Conservation (phyloP, 2,888 invertebrate genomes). For the Caenorhabditis sinica region DNA sequence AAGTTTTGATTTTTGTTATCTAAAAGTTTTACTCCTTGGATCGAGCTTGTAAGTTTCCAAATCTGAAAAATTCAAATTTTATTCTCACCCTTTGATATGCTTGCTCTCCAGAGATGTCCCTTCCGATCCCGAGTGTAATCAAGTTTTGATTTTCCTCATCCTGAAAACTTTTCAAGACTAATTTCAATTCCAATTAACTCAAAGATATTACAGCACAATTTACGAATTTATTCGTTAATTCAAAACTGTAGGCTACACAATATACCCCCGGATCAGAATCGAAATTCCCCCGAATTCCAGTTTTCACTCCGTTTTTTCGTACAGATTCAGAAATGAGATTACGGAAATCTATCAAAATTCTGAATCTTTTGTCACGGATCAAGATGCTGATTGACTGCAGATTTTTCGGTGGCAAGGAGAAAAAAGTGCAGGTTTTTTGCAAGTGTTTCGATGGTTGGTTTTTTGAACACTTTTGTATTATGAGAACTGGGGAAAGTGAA, state of each 20-base stretch:
- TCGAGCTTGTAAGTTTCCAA: too few species aligned
- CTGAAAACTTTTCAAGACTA: neutral
- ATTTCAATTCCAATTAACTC: neutral
- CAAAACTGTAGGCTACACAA: too few species aligned
- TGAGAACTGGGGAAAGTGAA: too few species aligned
- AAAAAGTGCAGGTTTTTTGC: neutral
- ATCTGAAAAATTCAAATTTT: too few species aligned
- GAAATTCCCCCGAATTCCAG: neutral
- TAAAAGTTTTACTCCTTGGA: too few species aligned
- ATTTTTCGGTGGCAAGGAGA: neutral
- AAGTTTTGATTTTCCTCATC: slow-evolving; percentile 27
- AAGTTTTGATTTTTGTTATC: too few species aligned
- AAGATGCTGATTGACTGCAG: too few species aligned
- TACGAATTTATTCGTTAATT: too few species aligned
- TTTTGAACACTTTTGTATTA: neutral
- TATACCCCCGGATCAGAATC: neutral
- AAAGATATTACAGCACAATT: too few species aligned
- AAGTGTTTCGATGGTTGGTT: slow-evolving; percentile 3
- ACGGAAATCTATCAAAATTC: too few species aligned
- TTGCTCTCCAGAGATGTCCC: slow-evolving; percentile 40
- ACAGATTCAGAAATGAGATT: too few species aligned
- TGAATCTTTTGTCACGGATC: neutral
- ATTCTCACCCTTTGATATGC: neutral
- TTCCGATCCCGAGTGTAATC: slow-evolving; percentile 52
- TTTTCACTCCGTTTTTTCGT: too few species aligned